These are phyloP conservation scores for Varecia variegata DNA, from an alignment of 2,797 vertebrate genomes.

Conservation along the genomic window DNA sequence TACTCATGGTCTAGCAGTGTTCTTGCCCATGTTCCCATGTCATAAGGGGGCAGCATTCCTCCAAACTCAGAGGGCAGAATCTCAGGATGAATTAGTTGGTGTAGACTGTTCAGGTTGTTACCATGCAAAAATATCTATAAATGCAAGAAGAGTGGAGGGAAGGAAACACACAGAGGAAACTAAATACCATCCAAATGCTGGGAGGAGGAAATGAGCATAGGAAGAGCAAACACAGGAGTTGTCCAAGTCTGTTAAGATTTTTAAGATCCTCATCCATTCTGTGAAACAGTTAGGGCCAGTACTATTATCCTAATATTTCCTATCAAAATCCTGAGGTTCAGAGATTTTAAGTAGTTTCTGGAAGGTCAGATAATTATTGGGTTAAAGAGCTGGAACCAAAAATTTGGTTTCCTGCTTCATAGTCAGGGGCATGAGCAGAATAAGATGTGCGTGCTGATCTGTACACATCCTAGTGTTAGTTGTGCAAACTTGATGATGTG, in stretches of 20 bases:
- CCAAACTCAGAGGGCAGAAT: constrained; percentile 98
- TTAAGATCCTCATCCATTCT: neutral
- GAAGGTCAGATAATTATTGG: neutral
- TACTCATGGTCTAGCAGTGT: constrained; percentile 97
- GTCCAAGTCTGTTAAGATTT: neutral
- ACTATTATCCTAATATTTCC: neutral
- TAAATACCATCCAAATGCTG: neutral
- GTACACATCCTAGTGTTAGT: neutral
- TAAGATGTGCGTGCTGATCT: neutral
- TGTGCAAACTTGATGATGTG: neutral
- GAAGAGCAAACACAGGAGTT: neutral
- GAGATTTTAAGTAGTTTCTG: neutral
- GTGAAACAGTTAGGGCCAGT: neutral
- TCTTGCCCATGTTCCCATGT: constrained; percentile 99
- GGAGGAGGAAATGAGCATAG: neutral
- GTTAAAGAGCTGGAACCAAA: neutral
- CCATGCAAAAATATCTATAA: constrained; percentile 98
- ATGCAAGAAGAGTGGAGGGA: neutral
- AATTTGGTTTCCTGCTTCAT: neutral
- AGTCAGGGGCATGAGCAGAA: neutral
- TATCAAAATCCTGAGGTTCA: neutral
- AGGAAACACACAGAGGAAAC: neutral
- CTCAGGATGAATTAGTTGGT: constrained; percentile 97
- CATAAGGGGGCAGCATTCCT: constrained; percentile 98
- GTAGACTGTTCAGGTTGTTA: constrained; percentile 98